Evolutionary conservation across 2,113 vertebrate genomes (phyloP).

Genomic region (Turdus rufiventris): DNA sequence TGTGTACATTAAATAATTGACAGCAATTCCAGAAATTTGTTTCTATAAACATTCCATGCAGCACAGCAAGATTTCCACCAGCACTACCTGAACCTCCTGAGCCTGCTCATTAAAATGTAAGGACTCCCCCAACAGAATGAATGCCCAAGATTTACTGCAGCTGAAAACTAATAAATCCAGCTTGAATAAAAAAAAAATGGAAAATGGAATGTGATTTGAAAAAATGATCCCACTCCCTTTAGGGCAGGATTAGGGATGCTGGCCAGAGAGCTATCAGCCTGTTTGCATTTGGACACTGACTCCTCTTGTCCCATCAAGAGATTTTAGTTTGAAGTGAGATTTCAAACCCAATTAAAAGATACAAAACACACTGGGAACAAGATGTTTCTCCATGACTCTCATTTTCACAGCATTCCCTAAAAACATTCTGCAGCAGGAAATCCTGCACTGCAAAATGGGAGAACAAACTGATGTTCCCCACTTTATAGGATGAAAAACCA

Average conservation of each 20-base stretch:
- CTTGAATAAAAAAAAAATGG: neutral
- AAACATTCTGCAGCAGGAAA: neutral
- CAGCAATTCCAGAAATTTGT: neutral
- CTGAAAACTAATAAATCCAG: neutral
- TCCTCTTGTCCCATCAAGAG: neutral
- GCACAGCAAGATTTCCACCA: neutral
- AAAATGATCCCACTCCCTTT: neutral
- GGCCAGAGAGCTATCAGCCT: neutral
- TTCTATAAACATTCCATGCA: neutral
- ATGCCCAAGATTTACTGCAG: neutral
- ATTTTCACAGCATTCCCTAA: neutral
- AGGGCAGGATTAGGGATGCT: neutral
- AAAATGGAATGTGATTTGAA: neutral
- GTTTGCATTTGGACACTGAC: neutral
- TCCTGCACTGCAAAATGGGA: neutral
- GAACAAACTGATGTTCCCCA: neutral
- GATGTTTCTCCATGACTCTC: neutral
- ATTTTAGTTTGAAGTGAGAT: neutral
- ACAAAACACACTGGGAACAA: neutral
- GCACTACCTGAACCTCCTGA: neutral
- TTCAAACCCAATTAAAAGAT: neutral
- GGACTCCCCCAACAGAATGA: neutral
- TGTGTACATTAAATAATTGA: slow-evolving; percentile 8
- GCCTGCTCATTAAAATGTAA: neutral
- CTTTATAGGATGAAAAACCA: neutral